Evolutionary conservation across 2,113 vertebrate species (phyloP).

Genomic region (Athene cunicularia): DNA sequence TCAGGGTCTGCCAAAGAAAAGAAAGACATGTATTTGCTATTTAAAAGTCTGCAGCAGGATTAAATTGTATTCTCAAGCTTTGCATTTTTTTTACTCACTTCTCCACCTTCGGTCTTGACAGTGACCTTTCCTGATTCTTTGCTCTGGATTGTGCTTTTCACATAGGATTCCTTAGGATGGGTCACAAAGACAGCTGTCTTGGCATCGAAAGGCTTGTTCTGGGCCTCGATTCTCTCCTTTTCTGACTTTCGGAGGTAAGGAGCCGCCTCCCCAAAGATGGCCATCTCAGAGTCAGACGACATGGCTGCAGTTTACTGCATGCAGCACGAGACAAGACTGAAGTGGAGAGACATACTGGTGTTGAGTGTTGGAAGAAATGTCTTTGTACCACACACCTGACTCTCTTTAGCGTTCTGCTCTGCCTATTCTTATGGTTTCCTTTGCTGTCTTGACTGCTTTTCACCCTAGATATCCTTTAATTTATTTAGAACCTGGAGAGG

Average conservation of each 20-base stretch:
- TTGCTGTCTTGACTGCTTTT: background rate
- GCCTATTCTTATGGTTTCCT: rapidly evolving
- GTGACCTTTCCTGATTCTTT: constrained; percentile 74
- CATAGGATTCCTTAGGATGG: constrained; percentile 73
- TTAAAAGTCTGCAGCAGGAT: too few species aligned
- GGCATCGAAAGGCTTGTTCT: constrained; percentile 80
- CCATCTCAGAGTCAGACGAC: constrained; percentile 85
- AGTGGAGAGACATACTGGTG: background rate
- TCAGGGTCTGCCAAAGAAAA: constrained; percentile 70
- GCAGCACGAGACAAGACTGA: background rate
- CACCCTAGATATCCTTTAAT: background rate
- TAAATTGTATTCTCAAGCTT: too few species aligned
- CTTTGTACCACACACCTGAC: background rate
- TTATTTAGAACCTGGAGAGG: background rate
- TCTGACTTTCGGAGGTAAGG: constrained; percentile 86
- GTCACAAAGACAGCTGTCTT: constrained; percentile 70
- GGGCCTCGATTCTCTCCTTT: constrained; percentile 85
- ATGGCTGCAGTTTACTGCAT: constrained; percentile 72
- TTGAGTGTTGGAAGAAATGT: background rate
- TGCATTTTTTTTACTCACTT: constrained; percentile 41
- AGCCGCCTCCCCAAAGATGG: constrained; percentile 82
- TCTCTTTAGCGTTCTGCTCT: background rate
- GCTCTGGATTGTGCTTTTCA: constrained; percentile 70
- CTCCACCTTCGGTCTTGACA: constrained; percentile 67
- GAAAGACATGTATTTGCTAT: background rate